Evolutionary conservation across 2,888 invertebrate genomes (phyloP), one percentile per base, ranked within the genome.

Genomic region (Villa cingulata): DNA sequence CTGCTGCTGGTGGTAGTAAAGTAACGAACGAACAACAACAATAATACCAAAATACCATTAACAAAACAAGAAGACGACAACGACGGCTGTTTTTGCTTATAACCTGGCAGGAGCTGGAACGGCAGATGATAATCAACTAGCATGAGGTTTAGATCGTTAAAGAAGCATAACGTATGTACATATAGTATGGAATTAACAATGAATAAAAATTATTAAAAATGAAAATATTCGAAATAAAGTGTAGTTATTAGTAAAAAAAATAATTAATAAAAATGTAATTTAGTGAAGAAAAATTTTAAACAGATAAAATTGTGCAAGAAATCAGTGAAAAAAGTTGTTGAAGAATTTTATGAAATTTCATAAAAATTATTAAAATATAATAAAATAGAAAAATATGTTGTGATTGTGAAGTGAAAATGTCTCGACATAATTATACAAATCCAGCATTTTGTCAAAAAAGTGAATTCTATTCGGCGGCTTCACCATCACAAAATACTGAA

Each of bases 361-460:
- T n/a, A n/a, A 23, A 23, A 23, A 23, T 23, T 23, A 6, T 23
- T 12, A 32, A 32, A 32, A 41, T 46, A 34, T 39, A 39, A 32
- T 32, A 45, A 43, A 18, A 36, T 32, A 29, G 40, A 23, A 15
- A 7, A 41, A 23, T 20, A 14, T 23, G 40, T 29, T 19, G 46
- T 41, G 36, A 41, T 32, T 12, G 36, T 14, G 20, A 16, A 41
- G 37, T 32, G 29, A 46, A 15, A 27, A 69, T 69, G 68, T 68
- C 68, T 20, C 61, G 62, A 46, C 68, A 70, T 50, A 68, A 81
- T 57, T 86, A 86, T 59, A 80, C 81, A 7, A 86, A 86, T 62
- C 85, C 85, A 46, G 85, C 85, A 0, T 86, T 86, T 62, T 84
- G 83, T 62, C 78, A 81, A 27, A 80, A 83, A 66, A 85, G 85